Percentiles rank a stretch among this genome's conserved stretches.
These are phyloP conservation scores for Coreius guichenoti DNA, from an alignment of 2,797 vertebrate genomes.

Conservation along the genomic window DNA sequence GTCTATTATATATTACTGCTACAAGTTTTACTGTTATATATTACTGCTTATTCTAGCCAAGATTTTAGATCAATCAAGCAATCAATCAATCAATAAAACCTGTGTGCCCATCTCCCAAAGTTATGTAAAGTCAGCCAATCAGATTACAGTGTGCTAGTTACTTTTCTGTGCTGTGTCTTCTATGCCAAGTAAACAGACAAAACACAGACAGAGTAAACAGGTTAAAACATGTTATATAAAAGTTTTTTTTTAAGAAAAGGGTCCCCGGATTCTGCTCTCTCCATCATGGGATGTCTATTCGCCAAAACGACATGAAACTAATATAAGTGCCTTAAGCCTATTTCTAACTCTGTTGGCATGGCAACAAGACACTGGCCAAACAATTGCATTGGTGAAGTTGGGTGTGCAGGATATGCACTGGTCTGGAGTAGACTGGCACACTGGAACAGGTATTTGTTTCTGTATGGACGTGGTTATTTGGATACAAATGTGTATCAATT, in stretches of 20 bases:
- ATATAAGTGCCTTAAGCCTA: not conserved
- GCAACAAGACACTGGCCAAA: constrained; percentile 81
- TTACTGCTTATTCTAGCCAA: not conserved
- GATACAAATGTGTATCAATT: not conserved
- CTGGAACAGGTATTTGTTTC: not conserved
- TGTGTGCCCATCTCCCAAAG: not conserved
- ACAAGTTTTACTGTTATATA: no score
- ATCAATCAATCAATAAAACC: no score
- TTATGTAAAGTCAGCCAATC: not conserved
- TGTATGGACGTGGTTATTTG: not conserved
- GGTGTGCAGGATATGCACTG: constrained; percentile 81
- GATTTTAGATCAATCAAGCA: not conserved
- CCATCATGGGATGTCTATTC: not conserved
- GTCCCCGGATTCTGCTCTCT: not conserved
- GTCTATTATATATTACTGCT: not conserved
- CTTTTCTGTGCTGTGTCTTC: not conserved
- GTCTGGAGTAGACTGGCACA: constrained; percentile 39
- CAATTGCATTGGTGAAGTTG: constrained; percentile 73
- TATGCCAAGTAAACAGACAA: not conserved
- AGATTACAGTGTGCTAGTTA: not conserved
- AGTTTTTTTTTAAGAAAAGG: not conserved
- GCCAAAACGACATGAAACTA: not conserved
- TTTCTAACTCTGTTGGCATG: constrained; percentile 72
- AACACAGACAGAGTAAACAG: not conserved
- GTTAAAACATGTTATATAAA: not conserved